Percentiles rank a stretch among this genome's conserved stretches.
Evolutionary conservation across 2,113 vertebrate species (phyloP).

Genomic region (Nothoprocta perdicaria): DNA sequence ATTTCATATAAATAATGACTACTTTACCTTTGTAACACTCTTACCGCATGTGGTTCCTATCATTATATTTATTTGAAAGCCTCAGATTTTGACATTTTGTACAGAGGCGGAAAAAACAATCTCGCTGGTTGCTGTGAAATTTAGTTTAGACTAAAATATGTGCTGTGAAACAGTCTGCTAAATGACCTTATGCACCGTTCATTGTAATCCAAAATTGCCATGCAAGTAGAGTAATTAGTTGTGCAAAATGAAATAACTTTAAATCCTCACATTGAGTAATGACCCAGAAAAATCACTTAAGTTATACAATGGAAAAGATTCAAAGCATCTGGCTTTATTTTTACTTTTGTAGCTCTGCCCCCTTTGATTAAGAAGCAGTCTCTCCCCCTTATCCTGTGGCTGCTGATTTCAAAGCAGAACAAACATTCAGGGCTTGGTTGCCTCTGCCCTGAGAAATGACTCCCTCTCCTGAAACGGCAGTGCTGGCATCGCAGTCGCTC

Average conservation of each 20-base stretch:
- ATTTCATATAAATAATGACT: neutral
- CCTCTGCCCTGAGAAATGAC: neutral
- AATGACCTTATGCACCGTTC: constrained; percentile 57
- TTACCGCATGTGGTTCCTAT: neutral
- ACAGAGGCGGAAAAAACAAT: constrained; percentile 13
- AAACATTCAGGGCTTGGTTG: neutral
- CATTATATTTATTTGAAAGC: constrained; percentile 22
- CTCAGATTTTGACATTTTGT: constrained; percentile 41
- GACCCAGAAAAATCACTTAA: constrained; percentile 70
- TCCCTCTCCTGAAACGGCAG: neutral
- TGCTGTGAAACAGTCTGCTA: constrained; percentile 56
- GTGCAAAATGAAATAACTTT: constrained; percentile 66
- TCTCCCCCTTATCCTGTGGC: neutral
- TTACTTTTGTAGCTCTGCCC: constrained; percentile 28
- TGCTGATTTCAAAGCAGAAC: neutral
- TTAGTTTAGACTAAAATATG: constrained; percentile 12
- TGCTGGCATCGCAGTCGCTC: neutral
- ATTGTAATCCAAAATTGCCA: constrained; percentile 53
- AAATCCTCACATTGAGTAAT: constrained; percentile 27
- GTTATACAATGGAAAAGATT: constrained; percentile 28
- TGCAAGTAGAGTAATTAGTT: constrained; percentile 62
- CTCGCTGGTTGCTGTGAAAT: constrained; percentile 45
- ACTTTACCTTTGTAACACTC: constrained; percentile 7
- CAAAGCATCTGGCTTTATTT: constrained; percentile 44
- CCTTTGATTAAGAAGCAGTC: constrained; percentile 10